Evolutionary conservation across 2,888 invertebrate genomes (phyloP), one percentile per base, ranked within the genome.

Genomic region (Periphyllus acericola): DNA sequence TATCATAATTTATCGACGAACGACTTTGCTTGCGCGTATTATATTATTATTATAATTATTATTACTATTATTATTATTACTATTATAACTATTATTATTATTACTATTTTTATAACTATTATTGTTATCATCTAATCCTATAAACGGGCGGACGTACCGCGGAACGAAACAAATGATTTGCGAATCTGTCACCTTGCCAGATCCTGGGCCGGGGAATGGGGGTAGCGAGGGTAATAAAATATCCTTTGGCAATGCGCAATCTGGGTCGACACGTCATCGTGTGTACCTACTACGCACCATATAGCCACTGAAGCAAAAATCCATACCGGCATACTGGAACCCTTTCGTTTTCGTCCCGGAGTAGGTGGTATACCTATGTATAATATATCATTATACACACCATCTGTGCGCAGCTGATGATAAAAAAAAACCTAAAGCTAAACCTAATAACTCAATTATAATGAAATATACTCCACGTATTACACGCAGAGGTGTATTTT

Each of bases 171-270:
- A 34, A 85, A 78, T 78, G 78, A 85, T 85, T 85, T 34, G 76
- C n/a, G 68, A 78, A 85, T 78, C 78, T 78, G 78, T 85, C 68
- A 66, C 68, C 17, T 85, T 85, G 85, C 85, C 76, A 85, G 78
- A 76, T 84, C 32, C 40, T 21, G 32, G 9, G 25, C 9, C 34
- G n/a, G 36, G 36, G 74, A 21, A 1, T 32, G 74, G 36, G 2
- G 74, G 36, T 6, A 14, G 46, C 40, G 75, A 46, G 68, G 34
- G 78, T n/a, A 72, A 86, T 86, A 86, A 86, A 86, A 86, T 72
- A 80, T 86, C 86, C 79, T 86, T 86, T 52, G 79, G 86, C 71
- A 79, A 79, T 80, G 36, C 86, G 79, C 85, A 85, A 85, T 85
- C 85, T 79, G 79, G 86, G 85, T 85, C 66, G 85, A 71, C 85